Percentiles rank a stretch among this genome's conserved stretches.
Evolutionary conservation across 2,888 invertebrate species (phyloP).

Genomic region (Pseudococcus longispinus): DNA sequence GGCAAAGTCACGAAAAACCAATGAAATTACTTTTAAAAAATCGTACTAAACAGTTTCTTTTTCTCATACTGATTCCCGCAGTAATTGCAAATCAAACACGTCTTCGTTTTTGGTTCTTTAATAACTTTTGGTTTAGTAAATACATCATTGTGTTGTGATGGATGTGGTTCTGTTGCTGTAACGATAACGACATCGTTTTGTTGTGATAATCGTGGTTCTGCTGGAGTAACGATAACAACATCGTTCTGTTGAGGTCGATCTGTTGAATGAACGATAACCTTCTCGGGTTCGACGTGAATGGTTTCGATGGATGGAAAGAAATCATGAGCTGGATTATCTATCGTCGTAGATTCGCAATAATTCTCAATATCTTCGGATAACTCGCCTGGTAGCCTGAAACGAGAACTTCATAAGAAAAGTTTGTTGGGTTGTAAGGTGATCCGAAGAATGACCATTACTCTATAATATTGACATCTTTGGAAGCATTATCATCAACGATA

Average conservation of each 20-base stretch:
- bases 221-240: not conserved
- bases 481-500: not conserved
- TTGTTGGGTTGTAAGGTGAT: not conserved
- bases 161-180: not conserved
- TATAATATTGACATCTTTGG: slow-evolving; percentile 3
- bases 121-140: no score
- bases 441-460: not conserved
- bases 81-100: slow-evolving; percentile 41
- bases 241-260: not conserved
- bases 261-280: not conserved
- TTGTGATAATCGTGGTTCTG: not conserved
- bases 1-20: not conserved
- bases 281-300: not conserved
- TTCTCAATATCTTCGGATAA: not conserved
- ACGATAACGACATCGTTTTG: not conserved
- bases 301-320: not conserved
- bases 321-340: not conserved
- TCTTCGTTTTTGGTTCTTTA: not conserved
- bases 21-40: not conserved
- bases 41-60: slow-evolving; percentile 26
- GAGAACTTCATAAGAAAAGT: not conserved
- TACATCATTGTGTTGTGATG: not conserved
- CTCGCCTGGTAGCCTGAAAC: not conserved
- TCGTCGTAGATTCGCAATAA: not conserved
- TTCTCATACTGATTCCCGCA: slow-evolving; percentile 22